Base-by-base conservation (phyloP, 1,140 invertebrate genomes). In the Popillia japonica region DNA sequence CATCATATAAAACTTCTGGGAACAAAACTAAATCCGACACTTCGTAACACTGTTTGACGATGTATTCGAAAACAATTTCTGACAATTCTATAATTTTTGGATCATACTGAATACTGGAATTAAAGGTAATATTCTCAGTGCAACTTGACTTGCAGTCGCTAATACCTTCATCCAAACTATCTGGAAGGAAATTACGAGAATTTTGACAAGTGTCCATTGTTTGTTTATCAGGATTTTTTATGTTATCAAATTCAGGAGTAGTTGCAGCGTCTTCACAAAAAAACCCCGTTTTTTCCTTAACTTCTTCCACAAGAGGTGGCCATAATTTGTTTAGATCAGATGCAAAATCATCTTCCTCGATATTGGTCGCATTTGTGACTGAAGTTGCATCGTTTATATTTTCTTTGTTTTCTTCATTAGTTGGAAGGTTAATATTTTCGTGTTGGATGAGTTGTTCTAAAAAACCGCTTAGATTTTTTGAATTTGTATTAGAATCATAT, bases 31-130 rank as follows among this genome's bases (percentile, higher is more conserved):
- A 48, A 11, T 86, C 85, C 10, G 79, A 80, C 23, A 80, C 42
- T 72, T 85, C 80, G 64, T 84, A 83, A 61, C 83, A 83, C 76
- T 86, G 83, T 40, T 85, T 78, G 14, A 81, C 17, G 22, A 86
- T 75, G 81, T 84, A 84, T n/a, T 84, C 83, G 9, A 78, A 77
- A 23, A 86, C 84, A 11, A 81, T 41, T 61, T 78, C 77, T 0
- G 74, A 64, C 7, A 85, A 75, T 78, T 81, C 78, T 11, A 81
- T 55, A 20, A 84, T 55, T 23, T 78, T 78, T 11, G 82, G 80
- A 77, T 85, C 83, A 40, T 73, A 59, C 76, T 77, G 40, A 6
- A 34, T 17, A 42, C 6, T 77, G 44, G 61, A 23, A 23, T 77
- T 34, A 10, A 40, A 23, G 10, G 27, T 68, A 7, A 44, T 77